Evolutionary conservation across 2,113 vertebrate species (phyloP).

Genomic region (Antidorcas marsupialis): DNA sequence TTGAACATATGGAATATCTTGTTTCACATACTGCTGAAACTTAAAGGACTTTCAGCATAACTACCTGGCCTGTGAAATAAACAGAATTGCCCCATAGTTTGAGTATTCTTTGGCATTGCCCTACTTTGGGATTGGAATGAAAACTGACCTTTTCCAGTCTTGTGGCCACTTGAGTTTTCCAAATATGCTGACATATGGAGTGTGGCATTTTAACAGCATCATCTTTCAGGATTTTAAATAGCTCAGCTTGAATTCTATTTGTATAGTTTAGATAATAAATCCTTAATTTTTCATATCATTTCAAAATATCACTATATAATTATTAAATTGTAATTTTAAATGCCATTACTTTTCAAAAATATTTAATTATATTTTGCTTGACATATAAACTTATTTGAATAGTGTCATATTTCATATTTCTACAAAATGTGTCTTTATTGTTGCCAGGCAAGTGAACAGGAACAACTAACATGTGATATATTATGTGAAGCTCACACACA

Average conservation of each 20-base stretch:
- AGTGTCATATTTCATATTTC: neutral
- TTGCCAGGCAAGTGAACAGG: neutral
- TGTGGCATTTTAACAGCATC: neutral
- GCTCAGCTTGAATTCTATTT: neutral
- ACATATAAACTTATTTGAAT: neutral
- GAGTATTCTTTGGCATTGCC: neutral
- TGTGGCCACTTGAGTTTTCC: neutral
- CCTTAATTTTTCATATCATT: neutral
- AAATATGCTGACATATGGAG: neutral
- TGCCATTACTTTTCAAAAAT: neutral
- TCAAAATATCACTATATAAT: neutral
- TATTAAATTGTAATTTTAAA: neutral
- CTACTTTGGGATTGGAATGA: neutral
- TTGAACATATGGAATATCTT: neutral
- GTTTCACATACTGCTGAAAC: neutral
- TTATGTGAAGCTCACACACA: neutral
- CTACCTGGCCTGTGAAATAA: neutral
- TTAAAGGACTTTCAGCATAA: neutral
- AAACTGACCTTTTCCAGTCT: neutral
- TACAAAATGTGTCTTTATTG: neutral
- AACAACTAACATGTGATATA: neutral
- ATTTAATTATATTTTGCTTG: neutral
- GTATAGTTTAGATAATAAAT: neutral
- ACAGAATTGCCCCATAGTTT: neutral
- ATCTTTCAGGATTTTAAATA: neutral